Conservation (phyloP, 2,797 vertebrate species). For the Basileuterus tristriatus region DNA sequence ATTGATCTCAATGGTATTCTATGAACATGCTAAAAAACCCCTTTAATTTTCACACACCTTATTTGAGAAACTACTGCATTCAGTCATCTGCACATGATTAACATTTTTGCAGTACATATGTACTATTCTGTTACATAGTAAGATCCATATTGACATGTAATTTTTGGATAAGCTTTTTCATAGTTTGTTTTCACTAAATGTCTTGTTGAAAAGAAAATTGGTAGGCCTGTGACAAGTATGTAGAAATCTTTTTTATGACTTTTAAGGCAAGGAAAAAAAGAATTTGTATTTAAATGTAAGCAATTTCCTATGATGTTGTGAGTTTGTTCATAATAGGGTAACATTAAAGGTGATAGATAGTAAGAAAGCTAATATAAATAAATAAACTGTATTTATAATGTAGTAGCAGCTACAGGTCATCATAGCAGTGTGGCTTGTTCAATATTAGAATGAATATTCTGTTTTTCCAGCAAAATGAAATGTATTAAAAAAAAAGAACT, state of each 20-base stretch:
- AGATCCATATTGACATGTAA: neutral
- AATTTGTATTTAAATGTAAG: neutral
- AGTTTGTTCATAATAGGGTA: neutral
- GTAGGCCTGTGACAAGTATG: neutral
- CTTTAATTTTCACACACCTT: neutral
- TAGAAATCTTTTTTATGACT: neutral
- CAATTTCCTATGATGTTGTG: neutral
- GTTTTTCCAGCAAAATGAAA: neutral
- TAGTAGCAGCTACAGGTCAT: neutral
- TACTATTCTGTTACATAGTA: neutral
- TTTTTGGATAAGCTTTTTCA: slow-evolving; percentile 11
- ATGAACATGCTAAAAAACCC: neutral
- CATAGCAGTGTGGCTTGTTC: neutral
- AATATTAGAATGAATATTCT: neutral
- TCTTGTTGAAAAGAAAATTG: slow-evolving; percentile 13
- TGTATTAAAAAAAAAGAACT: neutral
- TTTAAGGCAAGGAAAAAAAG: neutral
- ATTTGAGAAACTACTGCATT: neutral
- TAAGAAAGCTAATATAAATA: neutral
- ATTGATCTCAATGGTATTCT: neutral
- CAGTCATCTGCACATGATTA: neutral
- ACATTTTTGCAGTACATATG: neutral
- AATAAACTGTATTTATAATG: neutral
- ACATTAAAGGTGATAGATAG: neutral
- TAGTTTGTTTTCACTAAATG: neutral